Percentiles rank a stretch among this genome's conserved stretches.
These are phyloP conservation scores for Dysmachus trigonus DNA, from an alignment of 2,888 invertebrate species.

Conservation along the genomic window DNA sequence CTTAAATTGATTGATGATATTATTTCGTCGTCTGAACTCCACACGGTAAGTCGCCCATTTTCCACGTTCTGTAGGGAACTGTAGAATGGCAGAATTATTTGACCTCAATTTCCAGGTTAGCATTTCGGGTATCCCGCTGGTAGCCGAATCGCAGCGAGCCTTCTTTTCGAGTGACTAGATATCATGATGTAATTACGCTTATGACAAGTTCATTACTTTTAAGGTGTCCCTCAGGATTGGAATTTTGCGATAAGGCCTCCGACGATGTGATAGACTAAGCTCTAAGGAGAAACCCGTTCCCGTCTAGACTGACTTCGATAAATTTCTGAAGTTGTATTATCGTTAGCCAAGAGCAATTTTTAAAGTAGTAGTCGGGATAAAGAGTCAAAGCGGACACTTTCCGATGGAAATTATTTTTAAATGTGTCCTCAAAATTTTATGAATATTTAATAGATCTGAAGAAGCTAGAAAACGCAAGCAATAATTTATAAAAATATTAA, in stretches of 20 bases:
- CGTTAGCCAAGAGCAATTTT: background rate
- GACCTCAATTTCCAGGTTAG: background rate
- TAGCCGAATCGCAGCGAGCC: background rate
- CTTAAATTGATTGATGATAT: background rate
- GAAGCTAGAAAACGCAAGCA: background rate
- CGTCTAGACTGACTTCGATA: background rate
- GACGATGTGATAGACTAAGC: background rate
- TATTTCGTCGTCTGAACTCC: background rate
- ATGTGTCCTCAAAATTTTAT: background rate
- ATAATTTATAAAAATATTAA: background rate
- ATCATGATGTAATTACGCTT: constrained; percentile 16
- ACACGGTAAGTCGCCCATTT: background rate
- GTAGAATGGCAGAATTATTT: background rate
- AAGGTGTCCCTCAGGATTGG: background rate
- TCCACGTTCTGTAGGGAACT: background rate
- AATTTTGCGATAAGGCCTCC: background rate
- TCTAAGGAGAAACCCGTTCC: background rate
- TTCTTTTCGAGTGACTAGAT: background rate
- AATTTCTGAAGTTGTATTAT: background rate
- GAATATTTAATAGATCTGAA: background rate
- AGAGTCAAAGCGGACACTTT: background rate
- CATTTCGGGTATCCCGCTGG: constrained; percentile 1
- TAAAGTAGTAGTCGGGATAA: background rate
- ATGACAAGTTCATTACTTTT: constrained; percentile 16
- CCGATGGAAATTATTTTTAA: background rate